phyloP scores from a whole-genome alignment of 2,113 vertebrate species.

The Cervus canadensis region DNA sequence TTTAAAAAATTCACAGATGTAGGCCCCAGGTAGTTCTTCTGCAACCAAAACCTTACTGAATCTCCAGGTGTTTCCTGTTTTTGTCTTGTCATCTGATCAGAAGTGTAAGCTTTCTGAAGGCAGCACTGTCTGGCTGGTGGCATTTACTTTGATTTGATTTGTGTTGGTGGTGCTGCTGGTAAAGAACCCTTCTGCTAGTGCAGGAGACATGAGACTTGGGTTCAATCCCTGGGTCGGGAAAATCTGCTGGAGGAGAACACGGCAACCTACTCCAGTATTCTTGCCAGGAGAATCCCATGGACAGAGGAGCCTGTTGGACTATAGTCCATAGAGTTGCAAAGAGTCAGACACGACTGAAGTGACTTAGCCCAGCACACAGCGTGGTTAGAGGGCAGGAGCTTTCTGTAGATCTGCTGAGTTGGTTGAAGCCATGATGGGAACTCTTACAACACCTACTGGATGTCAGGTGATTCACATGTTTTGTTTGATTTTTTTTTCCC shows the following conservation, averaged over 20 bases:
- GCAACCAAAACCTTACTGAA: background rate
- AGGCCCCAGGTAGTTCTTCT: background rate
- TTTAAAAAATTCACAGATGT: background rate
- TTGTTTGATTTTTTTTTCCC: background rate
- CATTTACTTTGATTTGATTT: background rate
- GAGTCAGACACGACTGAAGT: background rate
- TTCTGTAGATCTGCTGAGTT: background rate
- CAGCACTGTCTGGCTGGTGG: background rate
- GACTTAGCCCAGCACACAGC: background rate
- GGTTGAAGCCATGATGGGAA: background rate
- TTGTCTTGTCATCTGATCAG: background rate
- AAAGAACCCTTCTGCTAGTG: background rate
- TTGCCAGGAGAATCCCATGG: background rate
- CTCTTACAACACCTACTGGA: background rate
- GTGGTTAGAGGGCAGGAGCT: background rate
- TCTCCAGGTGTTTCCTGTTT: constrained; percentile 34
- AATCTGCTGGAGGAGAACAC: background rate
- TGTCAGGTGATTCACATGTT: background rate
- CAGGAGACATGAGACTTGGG: background rate
- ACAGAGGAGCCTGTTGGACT: background rate
- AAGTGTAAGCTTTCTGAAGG: background rate
- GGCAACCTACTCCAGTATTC: background rate
- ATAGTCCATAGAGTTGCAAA: background rate
- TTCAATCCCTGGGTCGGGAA: background rate
- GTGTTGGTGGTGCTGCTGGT: background rate